These are phyloP conservation scores for Cisticola juncidis DNA, from an alignment of 2,113 vertebrate species.

Conservation along the genomic window DNA sequence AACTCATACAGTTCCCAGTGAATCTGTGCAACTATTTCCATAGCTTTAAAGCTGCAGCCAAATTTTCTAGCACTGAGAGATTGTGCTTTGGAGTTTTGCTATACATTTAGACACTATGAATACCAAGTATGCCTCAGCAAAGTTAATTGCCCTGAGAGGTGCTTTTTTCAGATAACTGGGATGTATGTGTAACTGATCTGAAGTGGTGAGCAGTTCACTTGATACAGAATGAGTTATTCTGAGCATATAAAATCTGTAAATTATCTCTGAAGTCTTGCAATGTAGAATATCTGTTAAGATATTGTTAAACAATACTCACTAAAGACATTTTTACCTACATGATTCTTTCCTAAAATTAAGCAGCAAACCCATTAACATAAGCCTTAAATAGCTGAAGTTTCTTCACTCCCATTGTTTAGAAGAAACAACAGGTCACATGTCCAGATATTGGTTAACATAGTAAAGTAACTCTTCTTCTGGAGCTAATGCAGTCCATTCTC, in stretches of 20 bases:
- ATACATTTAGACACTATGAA: conserved; percentile 35
- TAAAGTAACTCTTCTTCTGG: background rate
- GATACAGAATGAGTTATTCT: background rate
- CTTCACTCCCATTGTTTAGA: background rate
- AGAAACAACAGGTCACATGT: background rate
- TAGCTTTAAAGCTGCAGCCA: conserved; percentile 34
- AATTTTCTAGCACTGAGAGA: conserved; percentile 46
- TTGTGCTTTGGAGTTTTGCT: conserved; percentile 52
- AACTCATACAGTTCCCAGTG: background rate
- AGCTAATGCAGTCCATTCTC: background rate
- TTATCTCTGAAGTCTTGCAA: background rate
- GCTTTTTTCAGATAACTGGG: conserved; percentile 28
- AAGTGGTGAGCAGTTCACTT: conserved; percentile 43
- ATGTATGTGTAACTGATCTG: conserved; percentile 37
- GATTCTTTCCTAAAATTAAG: background rate
- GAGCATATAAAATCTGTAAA: conserved; percentile 24
- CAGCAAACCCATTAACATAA: background rate
- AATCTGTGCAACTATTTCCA: conserved; percentile 25
- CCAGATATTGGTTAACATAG: background rate
- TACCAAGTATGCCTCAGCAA: conserved; percentile 54
- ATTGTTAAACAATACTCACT: background rate
- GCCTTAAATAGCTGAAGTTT: background rate
- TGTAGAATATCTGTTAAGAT: background rate
- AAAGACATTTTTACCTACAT: background rate
- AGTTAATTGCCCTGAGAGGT: conserved; percentile 41